These are phyloP conservation scores for Drosophila lutescens DNA, from an alignment of 2,888 invertebrate genomes.

Conservation along the genomic window DNA sequence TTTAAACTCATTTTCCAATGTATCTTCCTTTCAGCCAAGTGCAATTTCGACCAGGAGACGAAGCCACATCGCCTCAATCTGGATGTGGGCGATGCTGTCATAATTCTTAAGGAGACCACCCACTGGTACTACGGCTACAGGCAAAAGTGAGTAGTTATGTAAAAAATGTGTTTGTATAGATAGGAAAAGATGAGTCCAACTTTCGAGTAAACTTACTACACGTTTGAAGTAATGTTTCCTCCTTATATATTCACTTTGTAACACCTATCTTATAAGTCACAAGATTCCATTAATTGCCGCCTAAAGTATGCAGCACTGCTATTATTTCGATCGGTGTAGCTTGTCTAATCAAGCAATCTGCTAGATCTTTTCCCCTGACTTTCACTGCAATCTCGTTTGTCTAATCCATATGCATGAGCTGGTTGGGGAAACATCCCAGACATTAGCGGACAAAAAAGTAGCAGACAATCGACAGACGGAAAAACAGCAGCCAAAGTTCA, in stretches of 20 bases:
- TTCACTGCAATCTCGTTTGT: conserved; percentile 34
- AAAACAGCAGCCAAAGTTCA: conserved; percentile 29
- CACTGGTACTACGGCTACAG: conserved; percentile 85
- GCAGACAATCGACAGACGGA: conserved; percentile 8
- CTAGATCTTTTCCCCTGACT: conserved; percentile 43
- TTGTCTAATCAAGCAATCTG: conserved; percentile 52
- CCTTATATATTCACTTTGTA: background rate
- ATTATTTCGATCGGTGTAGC: conserved; percentile 18
- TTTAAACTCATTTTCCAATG: conserved; percentile 5
- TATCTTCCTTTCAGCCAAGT: conserved; percentile 79
- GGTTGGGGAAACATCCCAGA: conserved; percentile 24
- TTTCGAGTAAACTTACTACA: too few relatives aligned
- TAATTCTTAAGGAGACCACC: conserved; percentile 83
- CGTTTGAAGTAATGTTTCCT: background rate
- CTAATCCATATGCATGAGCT: conserved; percentile 47
- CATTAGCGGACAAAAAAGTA: conserved; percentile 17
- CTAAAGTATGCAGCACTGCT: conserved; percentile 6
- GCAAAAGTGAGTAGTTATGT: conserved; percentile 82
- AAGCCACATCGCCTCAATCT: conserved; percentile 83
- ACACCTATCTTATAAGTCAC: background rate
- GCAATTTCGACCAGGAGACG: conserved; percentile 83
- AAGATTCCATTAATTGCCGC: conserved; percentile 12
- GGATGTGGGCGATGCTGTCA: conserved; percentile 84
- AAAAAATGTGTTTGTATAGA: background rate
- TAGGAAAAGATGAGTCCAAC: too few relatives aligned